These are phyloP conservation scores for Drosophila niveifrons DNA, from an alignment of 2,888 invertebrate genomes.

Conservation along the genomic window DNA sequence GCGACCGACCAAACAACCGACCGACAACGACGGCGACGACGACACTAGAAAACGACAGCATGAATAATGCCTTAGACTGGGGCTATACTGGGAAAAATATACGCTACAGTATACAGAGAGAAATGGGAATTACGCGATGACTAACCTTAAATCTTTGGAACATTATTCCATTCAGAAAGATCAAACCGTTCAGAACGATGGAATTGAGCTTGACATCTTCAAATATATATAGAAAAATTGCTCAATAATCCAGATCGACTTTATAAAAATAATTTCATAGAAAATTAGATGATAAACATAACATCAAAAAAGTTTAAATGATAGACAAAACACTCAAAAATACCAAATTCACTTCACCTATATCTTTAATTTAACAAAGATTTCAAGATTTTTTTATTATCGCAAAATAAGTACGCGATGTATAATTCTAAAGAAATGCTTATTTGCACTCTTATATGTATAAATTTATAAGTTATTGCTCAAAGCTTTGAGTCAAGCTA, in stretches of 20 bases:
- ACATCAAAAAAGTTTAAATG: background rate
- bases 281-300: background rate
- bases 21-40: constrained; percentile 40
- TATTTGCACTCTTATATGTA: background rate
- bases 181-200: background rate
- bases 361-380: background rate
- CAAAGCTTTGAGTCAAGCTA: constrained; percentile 10
- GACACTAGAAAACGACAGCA: constrained; percentile 65
- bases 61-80: constrained; percentile 65
- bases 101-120: constrained; percentile 47
- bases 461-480: background rate
- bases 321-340: too few species aligned
- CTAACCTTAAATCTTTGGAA: background rate
- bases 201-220: background rate
- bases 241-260: too few species aligned
- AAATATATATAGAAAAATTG: background rate
- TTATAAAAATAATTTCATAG: too few species aligned
- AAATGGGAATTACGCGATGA: constrained; percentile 24
- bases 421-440: background rate
- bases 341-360: too few species aligned
- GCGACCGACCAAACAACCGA: constrained; percentile 48
- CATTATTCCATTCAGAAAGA: background rate
- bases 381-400: background rate
- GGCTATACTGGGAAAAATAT: constrained; percentile 55
- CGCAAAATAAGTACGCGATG: background rate